Evolutionary conservation across 2,113 vertebrate species (phyloP).

Genomic region (Nannobrachium achirus): DNA sequence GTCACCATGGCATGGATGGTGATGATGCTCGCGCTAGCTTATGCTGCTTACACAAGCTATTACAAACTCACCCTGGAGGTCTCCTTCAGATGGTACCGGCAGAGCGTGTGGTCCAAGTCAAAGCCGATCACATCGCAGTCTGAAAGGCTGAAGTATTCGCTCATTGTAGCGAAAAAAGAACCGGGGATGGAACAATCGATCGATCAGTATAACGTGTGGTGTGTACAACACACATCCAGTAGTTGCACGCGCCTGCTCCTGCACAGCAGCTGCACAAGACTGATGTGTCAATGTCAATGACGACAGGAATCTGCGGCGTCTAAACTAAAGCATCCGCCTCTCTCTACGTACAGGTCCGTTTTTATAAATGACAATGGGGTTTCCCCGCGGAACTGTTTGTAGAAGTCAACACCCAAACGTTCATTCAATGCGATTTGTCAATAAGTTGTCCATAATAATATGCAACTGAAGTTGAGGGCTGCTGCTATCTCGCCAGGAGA

Average conservation of each 20-base stretch:
- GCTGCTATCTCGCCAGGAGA: slow-evolving; percentile 26
- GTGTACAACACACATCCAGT: slow-evolving; percentile 9
- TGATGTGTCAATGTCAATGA: slow-evolving; percentile 56
- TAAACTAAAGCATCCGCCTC: background rate
- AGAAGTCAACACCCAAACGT: background rate
- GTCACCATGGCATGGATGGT: slow-evolving; percentile 2
- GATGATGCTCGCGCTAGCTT: slow-evolving; percentile 9
- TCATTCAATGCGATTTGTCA: background rate
- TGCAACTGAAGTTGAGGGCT: slow-evolving; percentile 10
- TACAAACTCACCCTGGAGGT: slow-evolving; percentile 87
- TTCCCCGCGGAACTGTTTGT: background rate
- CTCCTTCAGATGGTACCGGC: slow-evolving; percentile 87
- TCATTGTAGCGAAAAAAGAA: slow-evolving; percentile 79
- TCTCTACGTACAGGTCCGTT: slow-evolving; percentile 1
- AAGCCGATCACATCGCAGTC: slow-evolving; percentile 90
- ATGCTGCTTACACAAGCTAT: slow-evolving; percentile 16
- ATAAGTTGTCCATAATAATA: slow-evolving; percentile 18
- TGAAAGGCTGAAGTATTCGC: slow-evolving; percentile 83
- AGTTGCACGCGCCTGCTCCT: slow-evolving; percentile 30
- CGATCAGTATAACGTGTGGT: slow-evolving; percentile 5
- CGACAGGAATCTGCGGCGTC: background rate
- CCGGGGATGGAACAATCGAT: background rate
- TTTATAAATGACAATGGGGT: background rate
- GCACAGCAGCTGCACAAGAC: background rate
- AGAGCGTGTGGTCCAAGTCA: slow-evolving; percentile 93